These are phyloP conservation scores for Falcunculus frontatus DNA, from an alignment of 2,113 vertebrate species.

Conservation along the genomic window DNA sequence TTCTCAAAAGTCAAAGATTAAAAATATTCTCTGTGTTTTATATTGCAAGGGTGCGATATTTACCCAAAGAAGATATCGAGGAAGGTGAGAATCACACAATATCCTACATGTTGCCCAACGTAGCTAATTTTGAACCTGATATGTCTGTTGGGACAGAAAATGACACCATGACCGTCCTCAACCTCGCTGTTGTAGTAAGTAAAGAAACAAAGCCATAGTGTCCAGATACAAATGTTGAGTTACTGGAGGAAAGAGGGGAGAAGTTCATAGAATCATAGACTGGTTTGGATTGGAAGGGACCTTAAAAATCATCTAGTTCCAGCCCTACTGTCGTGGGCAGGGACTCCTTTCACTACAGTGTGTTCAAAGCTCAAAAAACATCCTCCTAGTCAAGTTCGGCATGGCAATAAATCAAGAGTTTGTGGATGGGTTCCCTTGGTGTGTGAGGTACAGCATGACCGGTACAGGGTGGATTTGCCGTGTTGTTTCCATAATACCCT, in stretches of 20 bases:
- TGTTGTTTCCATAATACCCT: background rate
- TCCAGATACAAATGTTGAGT: background rate
- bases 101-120: conserved; percentile 77
- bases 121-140: conserved; percentile 79
- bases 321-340: fast-evolving
- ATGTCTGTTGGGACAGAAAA: conserved; percentile 84
- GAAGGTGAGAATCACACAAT: conserved; percentile 67
- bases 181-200: conserved; percentile 90
- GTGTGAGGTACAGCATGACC: background rate
- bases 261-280: background rate
- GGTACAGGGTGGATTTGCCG: background rate
- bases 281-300: background rate
- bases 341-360: background rate
- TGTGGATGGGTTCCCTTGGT: background rate
- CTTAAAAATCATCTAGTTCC: background rate
- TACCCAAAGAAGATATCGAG: conserved; percentile 83
- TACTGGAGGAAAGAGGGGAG: background rate
- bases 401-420: background rate
- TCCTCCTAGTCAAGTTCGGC: background rate
- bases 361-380: background rate
- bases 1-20: background rate
- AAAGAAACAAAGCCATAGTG: background rate
- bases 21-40: background rate
- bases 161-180: conserved; percentile 80
- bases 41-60: conserved; percentile 80